phyloP scores from a whole-genome alignment of 2,113 vertebrate genomes.

The Zosterops lateralis region DNA sequence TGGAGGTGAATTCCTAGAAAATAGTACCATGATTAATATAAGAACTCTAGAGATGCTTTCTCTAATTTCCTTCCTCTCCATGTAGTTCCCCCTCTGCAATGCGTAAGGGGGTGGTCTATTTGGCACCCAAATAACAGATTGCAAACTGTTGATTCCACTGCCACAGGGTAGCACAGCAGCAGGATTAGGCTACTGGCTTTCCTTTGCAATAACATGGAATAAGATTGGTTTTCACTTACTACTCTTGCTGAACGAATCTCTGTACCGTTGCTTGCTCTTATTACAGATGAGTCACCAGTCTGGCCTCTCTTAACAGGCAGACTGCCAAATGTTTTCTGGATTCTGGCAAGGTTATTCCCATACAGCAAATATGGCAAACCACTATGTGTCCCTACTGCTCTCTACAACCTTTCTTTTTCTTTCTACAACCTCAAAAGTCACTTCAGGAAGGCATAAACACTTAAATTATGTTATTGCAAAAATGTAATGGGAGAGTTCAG shows the following conservation, averaged over 20 bases:
- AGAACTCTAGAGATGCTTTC: neutral
- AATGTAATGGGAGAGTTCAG: neutral
- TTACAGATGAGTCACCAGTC: conserved; percentile 8
- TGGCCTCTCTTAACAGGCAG: neutral
- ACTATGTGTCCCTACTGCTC: neutral
- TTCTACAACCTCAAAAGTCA: neutral
- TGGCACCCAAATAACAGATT: neutral
- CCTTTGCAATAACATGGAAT: neutral
- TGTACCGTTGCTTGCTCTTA: neutral
- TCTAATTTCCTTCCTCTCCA: neutral
- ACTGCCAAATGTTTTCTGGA: neutral
- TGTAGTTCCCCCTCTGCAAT: neutral
- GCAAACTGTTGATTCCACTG: neutral
- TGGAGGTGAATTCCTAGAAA: neutral
- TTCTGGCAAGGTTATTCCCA: conserved; percentile 18
- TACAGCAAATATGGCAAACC: neutral
- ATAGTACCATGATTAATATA: neutral
- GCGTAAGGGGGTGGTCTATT: neutral
- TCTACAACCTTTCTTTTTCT: neutral
- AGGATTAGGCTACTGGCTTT: neutral
- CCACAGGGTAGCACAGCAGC: neutral
- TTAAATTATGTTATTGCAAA: neutral
- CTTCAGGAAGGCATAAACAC: neutral
- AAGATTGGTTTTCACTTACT: neutral
- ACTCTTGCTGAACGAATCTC: neutral